A percentile compares a stretch with the other conserved stretches of the same genome.
phyloP scores from a whole-genome alignment of 2,113 vertebrate genomes.

The Amblyornis subalaris region DNA sequence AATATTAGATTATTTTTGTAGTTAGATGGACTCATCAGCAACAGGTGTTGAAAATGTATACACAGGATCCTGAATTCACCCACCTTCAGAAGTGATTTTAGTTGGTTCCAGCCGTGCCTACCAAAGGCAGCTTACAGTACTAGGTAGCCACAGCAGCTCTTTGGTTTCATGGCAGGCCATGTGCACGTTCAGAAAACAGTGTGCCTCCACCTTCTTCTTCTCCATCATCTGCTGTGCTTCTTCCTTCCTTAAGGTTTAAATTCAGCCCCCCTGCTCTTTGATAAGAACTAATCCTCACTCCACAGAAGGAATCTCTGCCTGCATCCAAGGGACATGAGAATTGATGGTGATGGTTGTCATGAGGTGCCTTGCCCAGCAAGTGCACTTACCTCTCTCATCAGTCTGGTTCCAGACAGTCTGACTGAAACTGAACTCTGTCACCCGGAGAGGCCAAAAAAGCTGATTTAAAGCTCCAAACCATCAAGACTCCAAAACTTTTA shows the following conservation, averaged over 20 bases:
- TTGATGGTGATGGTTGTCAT: not conserved
- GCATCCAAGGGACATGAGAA: not conserved
- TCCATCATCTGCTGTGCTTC: not conserved
- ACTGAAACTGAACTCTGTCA: not conserved
- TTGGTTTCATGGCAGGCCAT: not conserved
- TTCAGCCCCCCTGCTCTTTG: not conserved
- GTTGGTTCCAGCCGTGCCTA: not conserved
- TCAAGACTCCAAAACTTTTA: not conserved
- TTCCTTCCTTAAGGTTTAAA: not conserved
- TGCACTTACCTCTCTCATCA: not conserved
- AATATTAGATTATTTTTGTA: not conserved
- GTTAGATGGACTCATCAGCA: not conserved
- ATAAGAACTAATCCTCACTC: not conserved
- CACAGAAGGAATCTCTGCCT: not conserved
- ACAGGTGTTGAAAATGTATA: not conserved
- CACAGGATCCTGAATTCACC: not conserved
- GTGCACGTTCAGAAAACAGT: not conserved
- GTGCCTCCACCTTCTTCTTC: not conserved
- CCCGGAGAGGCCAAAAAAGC: not conserved
- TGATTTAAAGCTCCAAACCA: not conserved
- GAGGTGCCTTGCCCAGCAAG: not conserved
- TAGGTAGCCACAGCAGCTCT: not conserved
- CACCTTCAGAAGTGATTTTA: not conserved
- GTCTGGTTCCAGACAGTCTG: not conserved
- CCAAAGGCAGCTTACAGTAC: not conserved